Evolutionary conservation across 2,113 vertebrate genomes (phyloP), one percentile per base, ranked within the genome.

Genomic region (Pogona vitticeps): DNA sequence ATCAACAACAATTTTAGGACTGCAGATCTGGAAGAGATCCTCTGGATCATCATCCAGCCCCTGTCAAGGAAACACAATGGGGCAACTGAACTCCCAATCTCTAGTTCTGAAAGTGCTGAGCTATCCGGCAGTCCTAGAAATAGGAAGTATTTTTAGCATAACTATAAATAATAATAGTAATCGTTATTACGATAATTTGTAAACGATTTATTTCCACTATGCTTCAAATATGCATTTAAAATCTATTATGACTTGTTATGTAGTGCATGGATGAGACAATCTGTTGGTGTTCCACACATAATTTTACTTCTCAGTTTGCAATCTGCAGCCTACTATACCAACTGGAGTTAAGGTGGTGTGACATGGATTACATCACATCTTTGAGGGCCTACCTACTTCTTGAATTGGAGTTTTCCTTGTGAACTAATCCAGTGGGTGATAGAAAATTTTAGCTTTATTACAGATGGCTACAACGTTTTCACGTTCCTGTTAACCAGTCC

Each of bases 381-480:
- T 42, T 56, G 42, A 18, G 21, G 13, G 0, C 33, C 12, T 80
- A 42, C 78, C 38, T 38, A 65, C 23, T 80, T 76, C 2, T n/a
- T 33, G 63, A 81, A 20, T 81, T 81, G 28, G 28, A 31, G n/a
- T 42, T 10, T 67, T 40, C 26, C 0, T 58, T 33, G 1, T 3
- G 17, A 89, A 89, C 23, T 86, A 83, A 68, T 31, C 23, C 33
- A n/a, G 0, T 1, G 3, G 46, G 59, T 0, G 0, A 46, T 4
- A 76, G 82, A 80, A 23, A 7, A 82, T 70, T 68, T 68, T n/a
- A 28, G 82, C 73, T 63, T 33, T 28, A 90, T 90, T 85, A 33
- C 38, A 87, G 61, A 20, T 82, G 83, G 85, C 31, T 21, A 46
- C 23, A 73, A 61, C 23, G 58, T 8, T 36, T 93, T 88, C 61